phyloP scores from a whole-genome alignment of 2,113 vertebrate species.

The Dasyurus viverrinus region DNA sequence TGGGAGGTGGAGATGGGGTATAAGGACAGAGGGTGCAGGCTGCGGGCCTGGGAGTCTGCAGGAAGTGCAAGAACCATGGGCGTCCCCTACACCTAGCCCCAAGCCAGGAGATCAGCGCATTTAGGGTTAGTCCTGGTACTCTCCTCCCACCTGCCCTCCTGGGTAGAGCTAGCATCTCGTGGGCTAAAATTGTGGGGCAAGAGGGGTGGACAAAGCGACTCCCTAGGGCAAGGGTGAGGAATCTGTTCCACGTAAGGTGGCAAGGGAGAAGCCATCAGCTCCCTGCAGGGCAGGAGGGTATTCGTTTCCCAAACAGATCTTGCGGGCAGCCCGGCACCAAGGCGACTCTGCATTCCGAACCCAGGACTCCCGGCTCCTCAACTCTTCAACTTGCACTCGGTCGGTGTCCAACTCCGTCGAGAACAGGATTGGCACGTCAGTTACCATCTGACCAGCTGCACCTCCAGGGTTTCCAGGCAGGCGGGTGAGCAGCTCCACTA shows the following conservation, averaged over 20 bases:
- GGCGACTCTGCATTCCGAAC: no score
- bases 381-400: no score
- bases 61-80: neutral
- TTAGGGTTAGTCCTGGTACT: neutral
- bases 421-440: no score
- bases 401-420: no score
- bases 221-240: constrained; percentile 49
- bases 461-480: no score
- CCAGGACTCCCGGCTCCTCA: no score
- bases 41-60: no score
- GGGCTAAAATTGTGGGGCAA: neutral
- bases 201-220: constrained; percentile 23
- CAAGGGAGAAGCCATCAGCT: neutral
- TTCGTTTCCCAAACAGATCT: constrained; percentile 75
- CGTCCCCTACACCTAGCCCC: neutral
- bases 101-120: no score
- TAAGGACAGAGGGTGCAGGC: no score
- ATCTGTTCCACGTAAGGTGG: constrained; percentile 44
- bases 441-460: no score
- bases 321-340: no score
- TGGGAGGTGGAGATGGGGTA: neutral
- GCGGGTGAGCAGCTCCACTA: no score
- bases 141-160: neutral
- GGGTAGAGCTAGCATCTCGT: constrained; percentile 18
- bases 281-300: constrained; percentile 39